Conservation (phyloP, 1,140 invertebrate genomes). For the Drosophila azteca region DNA sequence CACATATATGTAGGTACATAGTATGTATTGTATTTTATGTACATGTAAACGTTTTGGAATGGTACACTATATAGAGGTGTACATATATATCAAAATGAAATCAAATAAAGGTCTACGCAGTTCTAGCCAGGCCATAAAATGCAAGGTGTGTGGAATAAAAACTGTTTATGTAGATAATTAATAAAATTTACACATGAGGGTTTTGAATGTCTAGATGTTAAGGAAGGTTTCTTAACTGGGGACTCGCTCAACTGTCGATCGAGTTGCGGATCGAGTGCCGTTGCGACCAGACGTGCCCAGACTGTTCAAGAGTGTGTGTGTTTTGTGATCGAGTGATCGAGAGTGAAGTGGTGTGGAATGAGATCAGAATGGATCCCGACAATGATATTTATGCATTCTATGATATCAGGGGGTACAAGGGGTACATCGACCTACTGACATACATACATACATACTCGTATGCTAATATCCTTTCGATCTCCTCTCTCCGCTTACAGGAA, state of each 20-base stretch:
- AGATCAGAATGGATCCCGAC: slow-evolving; percentile 66
- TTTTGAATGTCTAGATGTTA: slow-evolving; percentile 74
- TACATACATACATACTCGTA: too few relatives aligned
- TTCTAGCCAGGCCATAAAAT: slow-evolving; percentile 57
- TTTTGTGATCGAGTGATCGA: slow-evolving; percentile 21
- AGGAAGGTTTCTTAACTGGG: slow-evolving; percentile 73
- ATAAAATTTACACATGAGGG: slow-evolving; percentile 77
- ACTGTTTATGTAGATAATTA: slow-evolving; percentile 78
- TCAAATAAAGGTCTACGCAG: slow-evolving; percentile 69
- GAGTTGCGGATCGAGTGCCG: slow-evolving; percentile 70
- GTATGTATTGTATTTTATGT: too few relatives aligned
- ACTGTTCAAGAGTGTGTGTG: slow-evolving; percentile 33
- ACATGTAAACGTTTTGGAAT: too few relatives aligned
- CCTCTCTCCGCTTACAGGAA: slow-evolving; percentile 57
- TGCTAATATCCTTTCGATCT: too few relatives aligned
- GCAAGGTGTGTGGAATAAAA: slow-evolving; percentile 76
- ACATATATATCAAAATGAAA: slow-evolving; percentile 67
- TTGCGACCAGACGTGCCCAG: slow-evolving; percentile 60
- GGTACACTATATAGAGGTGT: slow-evolving; percentile 39
- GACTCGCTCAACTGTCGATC: slow-evolving; percentile 49
- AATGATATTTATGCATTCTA: slow-evolving; percentile 77
- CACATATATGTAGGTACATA: slow-evolving; percentile 15
- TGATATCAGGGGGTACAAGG: slow-evolving; percentile 63
- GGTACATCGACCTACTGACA: slow-evolving; percentile 32
- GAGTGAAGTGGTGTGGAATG: slow-evolving; percentile 45